A percentile compares a stretch with the other conserved stretches of the same genome.
These are phyloP conservation scores for Hymenopus coronatus DNA, from an alignment of 2,888 invertebrate species.

Conservation along the genomic window DNA sequence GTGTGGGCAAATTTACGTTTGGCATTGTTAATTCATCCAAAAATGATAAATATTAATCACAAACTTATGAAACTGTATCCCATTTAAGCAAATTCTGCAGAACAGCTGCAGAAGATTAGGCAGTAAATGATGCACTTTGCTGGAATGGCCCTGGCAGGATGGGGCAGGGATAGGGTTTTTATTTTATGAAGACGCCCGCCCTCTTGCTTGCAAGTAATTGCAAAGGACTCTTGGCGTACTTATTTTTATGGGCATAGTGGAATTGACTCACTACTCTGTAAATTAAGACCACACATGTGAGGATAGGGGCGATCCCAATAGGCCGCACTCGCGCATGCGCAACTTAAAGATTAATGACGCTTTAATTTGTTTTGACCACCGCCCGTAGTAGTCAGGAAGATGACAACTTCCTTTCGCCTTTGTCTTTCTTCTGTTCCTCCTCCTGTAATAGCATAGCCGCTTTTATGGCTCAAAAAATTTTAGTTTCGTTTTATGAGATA, in stretches of 20 bases:
- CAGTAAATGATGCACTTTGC: background rate
- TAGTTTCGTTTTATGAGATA: no score
- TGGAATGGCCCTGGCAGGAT: background rate
- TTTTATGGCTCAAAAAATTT: background rate
- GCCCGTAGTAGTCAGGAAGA: background rate
- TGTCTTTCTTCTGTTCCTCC: background rate
- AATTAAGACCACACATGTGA: background rate
- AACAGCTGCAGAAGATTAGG: background rate
- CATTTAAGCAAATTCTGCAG: no score
- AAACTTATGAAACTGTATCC: no score
- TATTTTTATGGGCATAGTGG: background rate
- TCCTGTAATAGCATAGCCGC: background rate
- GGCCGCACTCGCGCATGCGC: background rate
- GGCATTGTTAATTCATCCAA: no score
- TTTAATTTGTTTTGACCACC: background rate
- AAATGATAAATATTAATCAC: no score
- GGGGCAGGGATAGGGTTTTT: background rate
- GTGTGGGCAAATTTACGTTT: no score
- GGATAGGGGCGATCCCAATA: background rate
- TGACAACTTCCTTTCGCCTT: background rate
- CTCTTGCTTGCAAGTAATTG: background rate
- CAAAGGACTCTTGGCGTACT: background rate
- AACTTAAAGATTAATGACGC: background rate
- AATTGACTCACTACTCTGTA: background rate
- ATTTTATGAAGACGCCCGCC: background rate